Base-by-base conservation (phyloP, 64 coral and sea anemone species). In the Montipora efflorescens region DNA sequence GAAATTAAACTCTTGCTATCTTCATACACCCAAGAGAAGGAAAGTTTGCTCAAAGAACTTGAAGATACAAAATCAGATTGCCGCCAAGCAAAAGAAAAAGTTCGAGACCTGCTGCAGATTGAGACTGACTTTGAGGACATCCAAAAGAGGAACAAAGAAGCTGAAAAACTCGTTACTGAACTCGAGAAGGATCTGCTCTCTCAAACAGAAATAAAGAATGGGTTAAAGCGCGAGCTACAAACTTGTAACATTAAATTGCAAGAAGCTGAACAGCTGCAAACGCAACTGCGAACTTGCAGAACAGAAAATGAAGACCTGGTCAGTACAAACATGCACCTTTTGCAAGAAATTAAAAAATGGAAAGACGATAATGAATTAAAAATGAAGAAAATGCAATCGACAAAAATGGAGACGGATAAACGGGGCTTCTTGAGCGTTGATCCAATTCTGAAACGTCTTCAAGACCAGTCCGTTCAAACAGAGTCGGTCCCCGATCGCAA, bases 111-210 rank as follows among this genome's bases (percentile, higher is more conserved):
- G 61, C 88, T 89, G 10, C 77, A 95, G 71, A 72, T 87, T 28
- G 87, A 95, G n/a, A 22, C 84, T 7, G 75, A 87, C 5, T 70
- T 79, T 84, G 89, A 94, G 12, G 50, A 77, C 16, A 52, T 95
- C 57, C 88, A 90, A 45, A 68, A 89, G 88, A 98, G 83, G 47
- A 90, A 76, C n/a, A 51, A 21, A 82, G 69, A 98, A 46, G 93
- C 90, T 67, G 96, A 98, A 88, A 95, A 87, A 66, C 48, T 98
- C n/a, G 85, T 98, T 48, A 89, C 79, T 15, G 89, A 98, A 52
- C 84, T 98, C 8, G 93, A 98, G 47, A 98, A 98, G 3, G 93
- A 98, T 48, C 70, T 95, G 51, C 44, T 95, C 28, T 90, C 90
- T 18, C 89, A 98, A 86, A 89, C 90, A 7, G 90, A 92, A 49